phyloP scores from a whole-genome alignment of 1,140 invertebrate genomes.

The Calephelis virginiensis region DNA sequence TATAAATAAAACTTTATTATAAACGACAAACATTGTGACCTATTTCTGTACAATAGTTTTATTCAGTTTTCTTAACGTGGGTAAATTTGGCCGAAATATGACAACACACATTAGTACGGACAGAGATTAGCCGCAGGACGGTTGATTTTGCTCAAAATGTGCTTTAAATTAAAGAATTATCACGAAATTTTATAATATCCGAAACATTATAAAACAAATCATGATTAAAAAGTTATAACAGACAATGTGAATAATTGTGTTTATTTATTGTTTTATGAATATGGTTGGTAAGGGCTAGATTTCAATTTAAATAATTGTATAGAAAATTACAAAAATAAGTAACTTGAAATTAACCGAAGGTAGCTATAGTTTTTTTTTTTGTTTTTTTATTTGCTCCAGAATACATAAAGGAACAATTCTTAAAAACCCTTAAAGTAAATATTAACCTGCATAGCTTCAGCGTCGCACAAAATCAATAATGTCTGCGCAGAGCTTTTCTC shows the following conservation, averaged over 20 bases:
- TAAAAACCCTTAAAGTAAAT: constrained; percentile 34
- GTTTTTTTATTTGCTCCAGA: neutral
- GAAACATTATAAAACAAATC: constrained; percentile 31
- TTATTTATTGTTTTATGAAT: constrained; percentile 27
- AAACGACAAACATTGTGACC: constrained; percentile 13
- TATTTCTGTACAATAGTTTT: constrained; percentile 23
- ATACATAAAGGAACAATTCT: constrained; percentile 9
- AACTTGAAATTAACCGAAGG: neutral
- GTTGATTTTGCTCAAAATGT: constrained; percentile 37
- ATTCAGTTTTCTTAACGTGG: constrained; percentile 5
- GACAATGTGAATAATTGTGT: constrained; percentile 37
- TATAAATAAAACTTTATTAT: constrained; percentile 11
- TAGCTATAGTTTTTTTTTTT: neutral
- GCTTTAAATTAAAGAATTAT: constrained; percentile 25
- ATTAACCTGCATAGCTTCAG: constrained; percentile 36
- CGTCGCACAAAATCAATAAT: constrained; percentile 61
- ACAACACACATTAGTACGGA: constrained; percentile 32
- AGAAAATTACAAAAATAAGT: neutral
- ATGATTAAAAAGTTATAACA: constrained; percentile 43
- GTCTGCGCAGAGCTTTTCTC: constrained; percentile 51
- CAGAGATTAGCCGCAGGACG: constrained; percentile 26
- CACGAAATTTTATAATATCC: constrained; percentile 35
- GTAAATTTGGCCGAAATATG: constrained; percentile 26
- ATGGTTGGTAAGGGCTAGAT: constrained; percentile 36
- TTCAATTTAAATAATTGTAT: constrained; percentile 17